phyloP scores from a whole-genome alignment of 2,888 invertebrate species.

The Athalia cordata region DNA sequence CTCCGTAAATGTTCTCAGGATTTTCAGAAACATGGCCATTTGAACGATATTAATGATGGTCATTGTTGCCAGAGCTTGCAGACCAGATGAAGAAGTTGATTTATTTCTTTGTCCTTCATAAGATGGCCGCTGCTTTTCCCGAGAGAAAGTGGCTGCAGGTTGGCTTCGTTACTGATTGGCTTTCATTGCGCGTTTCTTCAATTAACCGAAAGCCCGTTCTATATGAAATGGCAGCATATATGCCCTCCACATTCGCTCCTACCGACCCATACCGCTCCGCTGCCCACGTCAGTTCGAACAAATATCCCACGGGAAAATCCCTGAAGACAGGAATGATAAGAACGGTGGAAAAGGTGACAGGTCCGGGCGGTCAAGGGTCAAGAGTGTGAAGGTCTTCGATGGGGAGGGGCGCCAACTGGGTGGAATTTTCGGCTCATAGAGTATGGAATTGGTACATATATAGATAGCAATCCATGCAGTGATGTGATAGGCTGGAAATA shows the following conservation, averaged over 20 bases:
- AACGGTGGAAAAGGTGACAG: constrained; percentile 12
- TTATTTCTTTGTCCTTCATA: background rate
- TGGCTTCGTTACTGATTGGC: background rate
- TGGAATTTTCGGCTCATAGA: constrained; percentile 5
- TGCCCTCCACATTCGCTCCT: too few species aligned
- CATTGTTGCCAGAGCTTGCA: background rate
- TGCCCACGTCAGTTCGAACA: background rate
- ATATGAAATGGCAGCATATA: background rate
- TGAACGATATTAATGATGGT: background rate
- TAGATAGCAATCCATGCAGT: background rate
- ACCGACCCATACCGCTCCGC: background rate
- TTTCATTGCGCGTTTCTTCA: constrained; percentile 27
- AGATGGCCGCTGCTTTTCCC: background rate
- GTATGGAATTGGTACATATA: background rate
- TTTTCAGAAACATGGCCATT: background rate
- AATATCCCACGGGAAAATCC: constrained; percentile 16
- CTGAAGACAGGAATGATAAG: constrained; percentile 23
- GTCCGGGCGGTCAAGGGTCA: background rate
- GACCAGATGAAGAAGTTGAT: too few species aligned
- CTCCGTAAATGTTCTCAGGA: background rate
- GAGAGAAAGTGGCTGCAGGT: background rate
- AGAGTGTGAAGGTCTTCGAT: constrained; percentile 24
- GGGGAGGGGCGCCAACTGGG: background rate
- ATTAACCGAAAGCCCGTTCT: constrained; percentile 17
- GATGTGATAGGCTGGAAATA: constrained; percentile 22